Base-by-base conservation (phyloP, 2,113 vertebrate species). In the Jaculus jaculus region DNA sequence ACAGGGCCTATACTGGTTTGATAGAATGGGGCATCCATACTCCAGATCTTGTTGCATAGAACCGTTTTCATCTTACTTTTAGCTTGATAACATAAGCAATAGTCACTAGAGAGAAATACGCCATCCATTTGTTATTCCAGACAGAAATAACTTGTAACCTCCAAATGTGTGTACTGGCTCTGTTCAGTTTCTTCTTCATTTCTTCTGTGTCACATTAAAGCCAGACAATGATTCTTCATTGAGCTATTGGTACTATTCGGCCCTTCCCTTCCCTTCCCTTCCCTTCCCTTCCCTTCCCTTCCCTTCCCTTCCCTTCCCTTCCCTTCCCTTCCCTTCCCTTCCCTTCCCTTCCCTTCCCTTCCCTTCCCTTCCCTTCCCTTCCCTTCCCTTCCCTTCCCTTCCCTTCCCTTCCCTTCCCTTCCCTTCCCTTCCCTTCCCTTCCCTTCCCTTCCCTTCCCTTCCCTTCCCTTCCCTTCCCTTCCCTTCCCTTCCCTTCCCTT, bases 131-230 rank as follows among this genome's bases (percentile, higher is more conserved):
- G 73, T 73, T 66, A 58, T 34, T 34, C 9, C 10, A 37, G 12
- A 24, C n/a, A 37, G 24, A 26, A 11, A 2, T 61, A 30, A 68
- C 7, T 13, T 2, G 2, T 4, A 72, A 63, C 1, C 37, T 74
- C 20, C 9, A 26, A 24, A 15, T 13, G 10, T 60, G 1, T 58
- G 1, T 2, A 0, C 2, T 73, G 17, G 32, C 0, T 13, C 63
- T 24, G 39, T 13, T 12, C 20, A 6, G 34, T 47, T n/a, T 87
- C 69, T 47, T 72, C 65, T 54, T 63, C 12, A 16, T 11, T n/a
- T 71, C 11, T 47, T 47, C 42, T 47, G 71, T n/a, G 54, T 90
- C 54, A 61, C 58, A 18, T 9, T 23, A 63, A 77, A 24, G 15
- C 54, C 32, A 18, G 28, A 7, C 1, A 2, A 65, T 84, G 37